Conservation (phyloP, 2,888 invertebrate genomes). For the Caenorhabditis virilis region DNA sequence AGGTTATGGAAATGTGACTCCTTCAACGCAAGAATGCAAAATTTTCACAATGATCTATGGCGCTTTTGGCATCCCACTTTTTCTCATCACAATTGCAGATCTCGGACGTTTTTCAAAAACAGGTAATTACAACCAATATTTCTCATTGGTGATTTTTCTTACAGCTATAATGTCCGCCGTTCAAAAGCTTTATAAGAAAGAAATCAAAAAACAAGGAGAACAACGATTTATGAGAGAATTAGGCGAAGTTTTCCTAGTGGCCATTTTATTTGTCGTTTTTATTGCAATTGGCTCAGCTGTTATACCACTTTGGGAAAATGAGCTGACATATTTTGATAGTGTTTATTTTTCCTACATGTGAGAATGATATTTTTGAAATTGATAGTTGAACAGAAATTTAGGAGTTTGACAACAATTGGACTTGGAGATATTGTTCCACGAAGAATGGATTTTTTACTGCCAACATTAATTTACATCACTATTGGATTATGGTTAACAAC, state of each 20-base stretch:
- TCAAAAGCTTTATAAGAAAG: slow-evolving; percentile 56
- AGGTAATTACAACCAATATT: slow-evolving; percentile 23
- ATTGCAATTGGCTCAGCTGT: slow-evolving; percentile 65
- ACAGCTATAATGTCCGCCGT: slow-evolving; percentile 57
- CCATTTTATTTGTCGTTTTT: slow-evolving; percentile 57
- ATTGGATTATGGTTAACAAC: slow-evolving; percentile 66
- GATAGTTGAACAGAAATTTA: slow-evolving; percentile 11
- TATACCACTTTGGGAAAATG: slow-evolving; percentile 63
- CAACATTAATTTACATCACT: slow-evolving; percentile 63
- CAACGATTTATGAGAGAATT: slow-evolving; percentile 59
- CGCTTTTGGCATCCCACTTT: slow-evolving; percentile 64
- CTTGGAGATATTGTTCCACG: slow-evolving; percentile 64
- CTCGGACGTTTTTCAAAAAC: slow-evolving; percentile 57
- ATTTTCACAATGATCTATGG: slow-evolving; percentile 66
- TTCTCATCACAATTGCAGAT: slow-evolving; percentile 66
- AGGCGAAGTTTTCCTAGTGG: slow-evolving; percentile 62
- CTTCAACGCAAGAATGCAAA: slow-evolving; percentile 59
- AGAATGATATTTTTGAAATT: slow-evolving; percentile 8
- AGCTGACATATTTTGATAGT: slow-evolving; percentile 65
- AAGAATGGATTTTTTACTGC: slow-evolving; percentile 64
- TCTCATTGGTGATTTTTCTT: too few relatives aligned
- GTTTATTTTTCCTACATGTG: slow-evolving; percentile 67
- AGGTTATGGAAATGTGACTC: slow-evolving; percentile 66
- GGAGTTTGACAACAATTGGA: slow-evolving; percentile 64
- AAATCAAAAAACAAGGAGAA: slow-evolving; percentile 64